Evolutionary conservation across 2,888 invertebrate species (phyloP).

Genomic region (Nomada ferruginata): DNA sequence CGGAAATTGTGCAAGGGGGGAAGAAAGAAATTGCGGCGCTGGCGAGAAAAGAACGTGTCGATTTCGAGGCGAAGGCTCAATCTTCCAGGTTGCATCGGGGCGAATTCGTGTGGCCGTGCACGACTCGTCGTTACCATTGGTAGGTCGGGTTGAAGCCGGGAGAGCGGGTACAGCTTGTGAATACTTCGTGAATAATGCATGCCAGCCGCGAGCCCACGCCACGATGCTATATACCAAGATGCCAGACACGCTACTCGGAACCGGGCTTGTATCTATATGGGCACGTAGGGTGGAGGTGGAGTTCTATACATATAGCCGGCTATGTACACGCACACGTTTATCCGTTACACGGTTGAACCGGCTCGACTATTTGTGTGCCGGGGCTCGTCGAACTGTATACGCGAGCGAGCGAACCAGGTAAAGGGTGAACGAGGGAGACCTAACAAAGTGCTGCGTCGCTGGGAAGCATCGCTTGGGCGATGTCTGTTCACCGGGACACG

Average conservation of each 20-base stretch:
- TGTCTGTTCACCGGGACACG: conserved; percentile 45
- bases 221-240: conserved; percentile 71
- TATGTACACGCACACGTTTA: conserved; percentile 17
- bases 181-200: conserved; percentile 78
- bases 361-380: conserved; percentile 37
- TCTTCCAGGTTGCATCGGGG: conserved; percentile 13
- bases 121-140: conserved; percentile 7
- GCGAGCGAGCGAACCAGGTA: not conserved
- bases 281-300: conserved; percentile 39
- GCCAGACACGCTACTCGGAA: conserved; percentile 75
- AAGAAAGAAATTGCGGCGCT: too few relatives aligned
- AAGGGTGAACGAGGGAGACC: conserved; percentile 18
- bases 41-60: too few relatives aligned
- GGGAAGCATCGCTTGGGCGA: conserved; percentile 41
- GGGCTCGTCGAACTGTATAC: conserved; percentile 32
- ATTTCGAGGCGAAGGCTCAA: not conserved
- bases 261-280: conserved; percentile 69
- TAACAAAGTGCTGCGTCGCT: conserved; percentile 27
- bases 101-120: conserved; percentile 38
- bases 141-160: conserved; percentile 36
- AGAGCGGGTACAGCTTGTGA: conserved; percentile 65
- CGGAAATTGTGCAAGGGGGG: too few relatives aligned
- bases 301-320: conserved; percentile 10
- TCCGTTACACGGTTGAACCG: conserved; percentile 33
- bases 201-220: conserved; percentile 74